Evolutionary conservation across 2,888 invertebrate species (phyloP), one percentile per base, ranked within the genome.

Genomic region (Stenolophus ochropezus): DNA sequence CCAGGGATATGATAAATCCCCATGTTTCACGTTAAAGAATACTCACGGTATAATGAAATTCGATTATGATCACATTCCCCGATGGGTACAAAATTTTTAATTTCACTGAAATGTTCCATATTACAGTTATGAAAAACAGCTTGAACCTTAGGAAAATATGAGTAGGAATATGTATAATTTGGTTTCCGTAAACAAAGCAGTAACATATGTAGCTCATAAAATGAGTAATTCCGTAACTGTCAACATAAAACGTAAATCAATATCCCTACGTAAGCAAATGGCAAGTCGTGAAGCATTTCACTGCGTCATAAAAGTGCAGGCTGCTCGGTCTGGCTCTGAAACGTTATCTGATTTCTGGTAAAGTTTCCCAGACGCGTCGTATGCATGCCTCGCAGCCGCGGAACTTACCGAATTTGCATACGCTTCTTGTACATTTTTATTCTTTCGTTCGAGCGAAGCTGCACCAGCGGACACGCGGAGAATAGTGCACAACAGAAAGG

Each of bases 381-480:
- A 71, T 73, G 73, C 49, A 53, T 27, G 79, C 42, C 14, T 14
- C 51, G 78, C 78, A 65, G 47, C 27, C 69, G 21, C 47, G 71
- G 27, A 79, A 79, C 25, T 79, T 69, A 27, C 16, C 79, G 78
- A 79, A 79, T 79, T 79, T 79, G 71, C 79, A 79, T 79, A 79
- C 79, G 71, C 79, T 79, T 69, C 79, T 71, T 79, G 71, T 79
- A 79, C 79, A 71, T 69, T 79, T 79, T 79, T 79, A 79, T 79
- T 79, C 69, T 79, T 79, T 25, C 71, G 71, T 79, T 71, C 53
- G 53, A 79, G 16, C 65, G 73, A 21, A 51, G 73, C 71, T 42
- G 33, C 33, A 11, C 33, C 8, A 11, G 21, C 49, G 49, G 11
- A 33, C 33, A 33, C 33, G 65, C 27, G 11, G 18, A 6, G 33